Conservation (phyloP, 1,140 invertebrate species). For the Euglossa dilemma region DNA sequence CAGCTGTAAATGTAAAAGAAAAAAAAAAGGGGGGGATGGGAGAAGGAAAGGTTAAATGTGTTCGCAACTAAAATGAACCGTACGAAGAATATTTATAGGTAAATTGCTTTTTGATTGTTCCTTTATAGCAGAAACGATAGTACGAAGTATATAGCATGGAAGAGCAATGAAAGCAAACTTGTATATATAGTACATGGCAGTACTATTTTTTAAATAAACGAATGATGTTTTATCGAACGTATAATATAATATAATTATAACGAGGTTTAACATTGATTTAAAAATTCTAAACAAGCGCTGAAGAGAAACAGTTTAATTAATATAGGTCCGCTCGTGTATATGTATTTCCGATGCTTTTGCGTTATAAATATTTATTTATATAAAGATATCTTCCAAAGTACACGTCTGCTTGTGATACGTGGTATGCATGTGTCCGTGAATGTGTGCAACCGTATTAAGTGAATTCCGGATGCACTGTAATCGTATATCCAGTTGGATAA, state of each 20-base stretch:
- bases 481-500: conserved; percentile 20
- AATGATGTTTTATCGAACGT: not conserved
- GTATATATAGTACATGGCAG: not conserved
- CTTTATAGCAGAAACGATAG: too few species aligned
- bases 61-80: conserved; percentile 3
- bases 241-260: not conserved
- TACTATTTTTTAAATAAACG: not conserved
- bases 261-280: not conserved
- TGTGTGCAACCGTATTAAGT: not conserved
- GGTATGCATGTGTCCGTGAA: not conserved
- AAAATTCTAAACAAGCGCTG: not conserved
- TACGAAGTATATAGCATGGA: not conserved
- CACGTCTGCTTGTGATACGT: not conserved
- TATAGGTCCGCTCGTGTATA: not conserved
- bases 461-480: not conserved
- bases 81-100: not conserved
- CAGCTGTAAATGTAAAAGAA: not conserved
- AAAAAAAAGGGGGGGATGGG: not conserved
- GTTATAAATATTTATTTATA: conserved; percentile 3
- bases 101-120: not conserved
- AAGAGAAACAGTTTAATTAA: not conserved
- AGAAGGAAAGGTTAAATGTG: not conserved
- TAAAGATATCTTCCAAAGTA: not conserved
- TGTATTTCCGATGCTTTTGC: not conserved
- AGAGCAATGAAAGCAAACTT: not conserved